These are phyloP conservation scores for Pristis pectinata DNA, from an alignment of 2,797 vertebrate species.

Conservation along the genomic window DNA sequence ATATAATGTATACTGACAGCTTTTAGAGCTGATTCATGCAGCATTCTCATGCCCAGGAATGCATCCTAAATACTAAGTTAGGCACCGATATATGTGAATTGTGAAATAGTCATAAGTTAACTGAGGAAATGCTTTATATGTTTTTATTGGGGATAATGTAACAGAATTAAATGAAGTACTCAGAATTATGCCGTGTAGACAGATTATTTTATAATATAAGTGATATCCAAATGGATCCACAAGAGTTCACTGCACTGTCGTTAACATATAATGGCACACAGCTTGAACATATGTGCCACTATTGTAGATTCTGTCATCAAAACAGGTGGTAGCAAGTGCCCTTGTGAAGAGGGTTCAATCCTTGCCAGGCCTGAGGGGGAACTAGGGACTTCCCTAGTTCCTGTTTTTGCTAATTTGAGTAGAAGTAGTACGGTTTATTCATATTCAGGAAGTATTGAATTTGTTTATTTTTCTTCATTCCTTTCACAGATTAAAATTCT, in stretches of 20 bases:
- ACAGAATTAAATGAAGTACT: neutral
- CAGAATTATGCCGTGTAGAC: neutral
- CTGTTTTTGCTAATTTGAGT: neutral
- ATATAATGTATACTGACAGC: too few species aligned
- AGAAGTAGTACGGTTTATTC: neutral
- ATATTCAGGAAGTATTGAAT: neutral
- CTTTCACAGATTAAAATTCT: neutral
- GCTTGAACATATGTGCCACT: slow-evolving; percentile 27
- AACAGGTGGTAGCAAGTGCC: slow-evolving; percentile 21
- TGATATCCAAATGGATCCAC: neutral
- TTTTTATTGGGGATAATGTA: neutral
- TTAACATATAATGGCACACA: slow-evolving; percentile 26
- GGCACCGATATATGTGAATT: neutral
- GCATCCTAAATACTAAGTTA: too few species aligned
- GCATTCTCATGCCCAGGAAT: too few species aligned
- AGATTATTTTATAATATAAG: neutral
- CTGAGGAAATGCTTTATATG: neutral
- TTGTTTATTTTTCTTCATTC: neutral
- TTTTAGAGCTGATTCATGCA: too few species aligned
- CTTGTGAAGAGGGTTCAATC: neutral
- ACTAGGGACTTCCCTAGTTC: neutral
- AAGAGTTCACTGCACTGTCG: neutral
- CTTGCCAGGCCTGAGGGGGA: neutral
- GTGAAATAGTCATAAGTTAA: neutral
- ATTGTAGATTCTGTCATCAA: neutral